phyloP scores from a whole-genome alignment of 2,888 invertebrate genomes.

The Pristionchus exspectatus region DNA sequence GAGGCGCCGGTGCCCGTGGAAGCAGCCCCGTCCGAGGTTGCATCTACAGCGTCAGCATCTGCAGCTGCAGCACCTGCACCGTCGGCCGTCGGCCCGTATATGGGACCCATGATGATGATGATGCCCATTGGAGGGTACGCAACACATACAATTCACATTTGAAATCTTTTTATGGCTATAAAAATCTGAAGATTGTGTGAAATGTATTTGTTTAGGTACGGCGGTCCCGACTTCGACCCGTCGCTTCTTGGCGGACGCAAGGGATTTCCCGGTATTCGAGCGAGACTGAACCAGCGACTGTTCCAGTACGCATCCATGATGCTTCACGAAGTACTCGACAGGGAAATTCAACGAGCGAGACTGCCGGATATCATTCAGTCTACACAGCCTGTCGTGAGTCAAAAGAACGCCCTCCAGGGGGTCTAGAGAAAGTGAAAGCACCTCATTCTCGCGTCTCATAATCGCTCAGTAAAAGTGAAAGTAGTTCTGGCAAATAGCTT shows the following conservation, averaged over 20 bases:
- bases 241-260: slow-evolving; percentile 64
- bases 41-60: background rate
- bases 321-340: slow-evolving; percentile 68
- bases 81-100: background rate
- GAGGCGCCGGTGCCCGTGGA: background rate
- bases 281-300: slow-evolving; percentile 69
- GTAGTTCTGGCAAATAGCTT: too few relatives aligned
- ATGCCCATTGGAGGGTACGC: background rate
- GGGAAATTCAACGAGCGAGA: slow-evolving; percentile 71
- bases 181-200: background rate
- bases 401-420: too few relatives aligned
- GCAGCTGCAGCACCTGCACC: background rate
- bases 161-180: too few relatives aligned
- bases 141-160: too few relatives aligned
- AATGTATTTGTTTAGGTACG: slow-evolving; percentile 35
- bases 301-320: slow-evolving; percentile 74
- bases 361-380: slow-evolving; percentile 75
- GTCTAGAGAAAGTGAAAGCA: too few relatives aligned
- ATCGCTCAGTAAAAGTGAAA: too few relatives aligned
- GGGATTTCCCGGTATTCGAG: slow-evolving; percentile 75
- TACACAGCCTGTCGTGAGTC: slow-evolving; percentile 60
- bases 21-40: background rate
- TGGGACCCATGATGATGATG: background rate
- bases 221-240: slow-evolving; percentile 68
- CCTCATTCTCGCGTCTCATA: too few relatives aligned